Percentiles rank a stretch among this genome's conserved stretches.
phyloP scores from a whole-genome alignment of 2,797 vertebrate genomes.

The Pelobates cultripes region DNA sequence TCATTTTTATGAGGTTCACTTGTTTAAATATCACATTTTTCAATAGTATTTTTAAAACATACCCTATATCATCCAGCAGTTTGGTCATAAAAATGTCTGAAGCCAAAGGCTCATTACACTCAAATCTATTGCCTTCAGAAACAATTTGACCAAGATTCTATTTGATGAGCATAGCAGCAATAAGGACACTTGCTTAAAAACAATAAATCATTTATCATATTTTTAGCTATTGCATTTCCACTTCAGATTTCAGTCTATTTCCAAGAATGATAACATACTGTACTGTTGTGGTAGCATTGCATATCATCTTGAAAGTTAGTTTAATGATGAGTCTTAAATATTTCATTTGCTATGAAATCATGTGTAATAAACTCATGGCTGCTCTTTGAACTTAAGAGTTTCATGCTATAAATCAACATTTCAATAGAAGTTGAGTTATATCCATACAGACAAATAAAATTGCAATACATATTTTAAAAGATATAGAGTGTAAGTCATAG shows the following conservation, averaged over 20 bases:
- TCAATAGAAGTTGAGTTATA: background rate
- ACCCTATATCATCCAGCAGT: slow-evolving; percentile 34
- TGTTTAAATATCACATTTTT: slow-evolving; percentile 43
- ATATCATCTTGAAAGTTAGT: slow-evolving; percentile 37
- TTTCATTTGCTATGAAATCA: slow-evolving; percentile 43
- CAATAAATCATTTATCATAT: slow-evolving; percentile 51
- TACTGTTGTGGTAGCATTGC: slow-evolving; percentile 13
- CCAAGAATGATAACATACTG: slow-evolving; percentile 19
- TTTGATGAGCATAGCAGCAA: slow-evolving; percentile 38
- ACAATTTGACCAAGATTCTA: slow-evolving; percentile 51
- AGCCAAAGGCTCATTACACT: slow-evolving; percentile 49
- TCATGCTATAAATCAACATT: slow-evolving; percentile 28
- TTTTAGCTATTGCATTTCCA: slow-evolving; percentile 23
- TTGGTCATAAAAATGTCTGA: slow-evolving; percentile 44
- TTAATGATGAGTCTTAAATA: slow-evolving; percentile 33
- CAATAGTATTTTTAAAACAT: slow-evolving; percentile 40
- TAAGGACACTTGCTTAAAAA: slow-evolving; percentile 45
- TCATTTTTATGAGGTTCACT: slow-evolving; percentile 25
- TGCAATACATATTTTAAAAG: background rate
- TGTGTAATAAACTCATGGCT: slow-evolving; percentile 23
- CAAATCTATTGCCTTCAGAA: slow-evolving; percentile 50
- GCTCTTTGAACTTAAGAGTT: slow-evolving; percentile 8
- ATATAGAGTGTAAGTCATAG: background rate
- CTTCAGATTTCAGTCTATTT: slow-evolving; percentile 18
- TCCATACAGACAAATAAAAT: background rate